Conservation (phyloP, 2,113 vertebrate genomes). For the Maccullochella peelii region DNA sequence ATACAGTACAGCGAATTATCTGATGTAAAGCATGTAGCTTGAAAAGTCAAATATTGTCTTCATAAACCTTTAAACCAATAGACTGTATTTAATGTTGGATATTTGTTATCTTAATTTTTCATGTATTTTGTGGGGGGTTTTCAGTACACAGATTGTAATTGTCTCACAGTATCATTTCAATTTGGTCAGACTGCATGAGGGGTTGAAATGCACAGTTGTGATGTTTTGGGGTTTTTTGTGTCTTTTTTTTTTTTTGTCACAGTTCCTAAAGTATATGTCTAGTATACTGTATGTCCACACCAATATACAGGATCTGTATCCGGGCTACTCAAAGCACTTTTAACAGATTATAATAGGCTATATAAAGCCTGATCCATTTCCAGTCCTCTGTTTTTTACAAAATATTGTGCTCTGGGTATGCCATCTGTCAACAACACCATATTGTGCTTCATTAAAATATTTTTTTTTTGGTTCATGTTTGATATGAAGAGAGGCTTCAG, state of each 20-base stretch:
- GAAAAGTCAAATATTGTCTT: not conserved
- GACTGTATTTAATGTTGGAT: not conserved
- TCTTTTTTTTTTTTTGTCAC: not conserved
- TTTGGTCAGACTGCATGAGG: no score
- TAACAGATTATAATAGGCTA: not conserved
- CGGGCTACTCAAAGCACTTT: not conserved
- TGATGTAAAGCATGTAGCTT: no score
- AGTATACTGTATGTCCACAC: not conserved
- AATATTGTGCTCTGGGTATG: not conserved
- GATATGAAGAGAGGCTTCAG: not conserved
- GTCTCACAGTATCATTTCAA: no score
- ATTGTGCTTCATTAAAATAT: not conserved
- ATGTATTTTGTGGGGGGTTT: no score
- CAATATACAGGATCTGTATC: not conserved
- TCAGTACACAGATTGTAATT: no score
- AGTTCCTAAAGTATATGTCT: no score
- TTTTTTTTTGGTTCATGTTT: not conserved
- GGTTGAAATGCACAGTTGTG: no score
- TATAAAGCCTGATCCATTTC: not conserved
- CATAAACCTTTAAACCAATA: not conserved
- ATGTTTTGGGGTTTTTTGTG: no score
- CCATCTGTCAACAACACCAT: conserved; percentile 10
- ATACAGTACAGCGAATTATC: no score
- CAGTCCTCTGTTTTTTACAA: not conserved
- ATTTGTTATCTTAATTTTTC: no score